phyloP scores from a whole-genome alignment of 2,113 vertebrate genomes.

The Entomyzon cyanotis region DNA sequence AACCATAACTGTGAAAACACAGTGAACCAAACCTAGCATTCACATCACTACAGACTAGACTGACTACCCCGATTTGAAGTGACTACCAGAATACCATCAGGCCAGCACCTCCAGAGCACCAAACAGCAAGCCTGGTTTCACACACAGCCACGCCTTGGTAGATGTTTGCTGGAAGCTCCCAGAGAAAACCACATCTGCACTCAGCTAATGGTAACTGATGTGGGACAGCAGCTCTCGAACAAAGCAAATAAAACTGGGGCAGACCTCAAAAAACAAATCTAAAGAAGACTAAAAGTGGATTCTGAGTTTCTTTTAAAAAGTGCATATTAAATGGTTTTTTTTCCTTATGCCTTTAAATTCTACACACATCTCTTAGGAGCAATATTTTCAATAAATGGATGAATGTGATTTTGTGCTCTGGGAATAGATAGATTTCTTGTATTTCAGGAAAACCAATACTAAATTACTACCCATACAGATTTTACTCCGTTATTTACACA shows the following conservation, averaged over 20 bases:
- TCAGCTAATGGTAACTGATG: neutral
- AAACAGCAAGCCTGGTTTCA: neutral
- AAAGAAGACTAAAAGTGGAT: neutral
- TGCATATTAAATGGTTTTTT: neutral
- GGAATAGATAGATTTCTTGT: neutral
- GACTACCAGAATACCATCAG: neutral
- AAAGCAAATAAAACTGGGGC: neutral
- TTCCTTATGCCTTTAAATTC: neutral
- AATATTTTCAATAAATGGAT: neutral
- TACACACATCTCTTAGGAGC: neutral
- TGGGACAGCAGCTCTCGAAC: neutral
- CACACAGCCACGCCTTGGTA: neutral
- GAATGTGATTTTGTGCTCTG: neutral
- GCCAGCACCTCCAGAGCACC: neutral
- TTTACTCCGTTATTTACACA: neutral
- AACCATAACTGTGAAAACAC: neutral
- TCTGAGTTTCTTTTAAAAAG: neutral
- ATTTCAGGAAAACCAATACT: neutral
- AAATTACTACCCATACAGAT: neutral
- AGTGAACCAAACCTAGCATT: neutral
- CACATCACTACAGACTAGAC: neutral
- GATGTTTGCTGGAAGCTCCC: neutral
- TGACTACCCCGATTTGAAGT: neutral
- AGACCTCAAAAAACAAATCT: neutral
- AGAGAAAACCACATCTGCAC: neutral